Evolutionary conservation across 2,888 invertebrate species (phyloP).

Genomic region (Allophyes oxyacanthae): DNA sequence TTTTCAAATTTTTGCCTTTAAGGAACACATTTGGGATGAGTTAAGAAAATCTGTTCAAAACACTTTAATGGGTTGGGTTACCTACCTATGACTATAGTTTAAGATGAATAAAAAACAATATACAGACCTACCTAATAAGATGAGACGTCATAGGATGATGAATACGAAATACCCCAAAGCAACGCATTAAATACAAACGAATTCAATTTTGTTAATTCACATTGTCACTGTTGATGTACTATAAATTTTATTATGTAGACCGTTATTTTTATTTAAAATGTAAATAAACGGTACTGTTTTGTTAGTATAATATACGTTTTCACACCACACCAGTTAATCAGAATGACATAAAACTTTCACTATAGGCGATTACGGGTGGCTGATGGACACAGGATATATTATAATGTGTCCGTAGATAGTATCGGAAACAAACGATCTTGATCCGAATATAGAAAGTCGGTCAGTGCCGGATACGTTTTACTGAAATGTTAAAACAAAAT

Average conservation of each 20-base stretch:
- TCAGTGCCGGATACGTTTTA: constrained; percentile 8
- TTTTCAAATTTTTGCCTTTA: no score
- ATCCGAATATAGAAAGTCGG: constrained; percentile 14
- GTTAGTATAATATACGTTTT: constrained; percentile 31
- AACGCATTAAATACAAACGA: no score
- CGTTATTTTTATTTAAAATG: constrained; percentile 10
- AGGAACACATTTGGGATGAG: no score
- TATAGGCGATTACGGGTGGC: constrained; percentile 5
- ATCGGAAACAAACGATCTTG: constrained; percentile 21
- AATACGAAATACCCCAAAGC: no score
- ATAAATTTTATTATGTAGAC: constrained; percentile 11
- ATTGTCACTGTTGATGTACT: constrained; percentile 1
- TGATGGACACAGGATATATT: constrained; percentile 31
- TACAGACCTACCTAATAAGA: no score
- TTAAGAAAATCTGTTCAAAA: no score
- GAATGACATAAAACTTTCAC: constrained; percentile 32
- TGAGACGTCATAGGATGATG: no score
- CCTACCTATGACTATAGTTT: no score
- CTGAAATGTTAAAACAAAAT: not conserved
- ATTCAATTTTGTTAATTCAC: no score
- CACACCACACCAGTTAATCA: constrained; percentile 19
- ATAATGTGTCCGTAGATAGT: constrained; percentile 34
- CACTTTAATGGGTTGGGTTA: no score
- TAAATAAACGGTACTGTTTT: constrained; percentile 25
- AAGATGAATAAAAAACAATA: no score